These are phyloP conservation scores for Etheostoma spectabile DNA, from an alignment of 2,113 vertebrate species.

Conservation along the genomic window DNA sequence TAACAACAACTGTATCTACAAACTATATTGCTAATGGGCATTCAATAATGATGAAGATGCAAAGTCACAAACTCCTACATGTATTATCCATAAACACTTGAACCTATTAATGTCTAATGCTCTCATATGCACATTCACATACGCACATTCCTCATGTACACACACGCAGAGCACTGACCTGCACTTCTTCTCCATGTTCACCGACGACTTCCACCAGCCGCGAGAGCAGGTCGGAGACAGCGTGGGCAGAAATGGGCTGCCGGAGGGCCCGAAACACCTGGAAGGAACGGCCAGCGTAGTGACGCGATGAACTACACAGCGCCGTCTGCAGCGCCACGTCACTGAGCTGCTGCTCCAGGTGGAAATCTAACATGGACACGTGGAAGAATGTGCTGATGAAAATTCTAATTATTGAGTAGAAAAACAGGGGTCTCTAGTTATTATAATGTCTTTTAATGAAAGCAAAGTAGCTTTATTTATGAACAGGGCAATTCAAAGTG, in stretches of 20 bases:
- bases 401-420: not conserved
- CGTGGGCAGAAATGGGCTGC: slow-evolving; percentile 92
- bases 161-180: slow-evolving; percentile 71
- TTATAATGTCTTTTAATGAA: too few relatives aligned
- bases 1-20: not conserved
- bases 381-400: not conserved
- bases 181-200: slow-evolving; percentile 94
- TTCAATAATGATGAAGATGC: not conserved
- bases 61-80: not conserved
- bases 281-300: slow-evolving; percentile 96
- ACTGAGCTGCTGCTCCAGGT: slow-evolving; percentile 95
- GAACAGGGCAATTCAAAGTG: too few relatives aligned
- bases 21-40: not conserved
- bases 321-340: slow-evolving; percentile 95
- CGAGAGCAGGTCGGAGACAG: slow-evolving; percentile 92
- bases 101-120: not conserved
- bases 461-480: too few relatives aligned
- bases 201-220: slow-evolving; percentile 94
- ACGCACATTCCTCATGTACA: slow-evolving; percentile 48
- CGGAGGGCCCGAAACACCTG: slow-evolving; percentile 95
- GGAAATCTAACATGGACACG: slow-evolving; percentile 84
- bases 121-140: slow-evolving; percentile 9
- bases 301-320: slow-evolving; percentile 95
- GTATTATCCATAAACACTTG: not conserved
- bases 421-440: not conserved